These are phyloP conservation scores for Drosophila tristis DNA, from an alignment of 1,140 invertebrate genomes.

Conservation along the genomic window DNA sequence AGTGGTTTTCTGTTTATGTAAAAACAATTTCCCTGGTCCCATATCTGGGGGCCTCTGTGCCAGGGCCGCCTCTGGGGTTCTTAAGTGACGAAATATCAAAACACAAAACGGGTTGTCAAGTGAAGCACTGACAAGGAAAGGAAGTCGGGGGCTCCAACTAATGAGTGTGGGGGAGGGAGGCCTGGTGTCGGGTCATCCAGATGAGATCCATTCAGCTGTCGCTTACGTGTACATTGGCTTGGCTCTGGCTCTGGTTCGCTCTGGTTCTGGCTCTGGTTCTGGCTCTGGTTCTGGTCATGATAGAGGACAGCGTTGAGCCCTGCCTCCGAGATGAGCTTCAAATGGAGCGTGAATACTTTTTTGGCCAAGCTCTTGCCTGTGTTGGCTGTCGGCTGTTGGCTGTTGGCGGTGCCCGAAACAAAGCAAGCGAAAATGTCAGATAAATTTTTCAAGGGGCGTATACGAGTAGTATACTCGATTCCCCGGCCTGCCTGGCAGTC, in stretches of 20 bases:
- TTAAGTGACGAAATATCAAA: conserved; percentile 51
- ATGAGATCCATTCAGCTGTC: conserved; percentile 68
- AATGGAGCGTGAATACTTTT: conserved; percentile 72
- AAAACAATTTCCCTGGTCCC: conserved; percentile 39
- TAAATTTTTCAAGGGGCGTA: conserved; percentile 60
- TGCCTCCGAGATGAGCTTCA: conserved; percentile 53
- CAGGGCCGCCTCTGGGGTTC: not conserved
- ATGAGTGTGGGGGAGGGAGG: conserved; percentile 45
- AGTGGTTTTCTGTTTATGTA: conserved; percentile 32
- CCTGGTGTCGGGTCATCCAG: conserved; percentile 54
- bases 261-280: conserved; percentile 23
- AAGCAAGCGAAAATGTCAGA: conserved; percentile 67
- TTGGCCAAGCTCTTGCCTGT: conserved; percentile 40
- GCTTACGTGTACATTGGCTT: conserved; percentile 31
- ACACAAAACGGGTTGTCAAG: conserved; percentile 41
- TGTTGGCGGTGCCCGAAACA: conserved; percentile 39
- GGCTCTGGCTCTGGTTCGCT: conserved; percentile 1
- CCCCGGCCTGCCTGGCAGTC: conserved; percentile 47
- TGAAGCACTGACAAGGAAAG: conserved; percentile 13
- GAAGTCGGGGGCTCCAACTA: conserved; percentile 46
- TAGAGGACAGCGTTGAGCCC: conserved; percentile 35
- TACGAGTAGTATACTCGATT: conserved; percentile 13
- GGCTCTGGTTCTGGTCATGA: conserved; percentile 46
- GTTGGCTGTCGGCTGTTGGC: conserved; percentile 24
- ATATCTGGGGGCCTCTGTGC: too few species aligned